Evolutionary conservation across 2,113 vertebrate genomes (phyloP).

Genomic region (Coturnix japonica): DNA sequence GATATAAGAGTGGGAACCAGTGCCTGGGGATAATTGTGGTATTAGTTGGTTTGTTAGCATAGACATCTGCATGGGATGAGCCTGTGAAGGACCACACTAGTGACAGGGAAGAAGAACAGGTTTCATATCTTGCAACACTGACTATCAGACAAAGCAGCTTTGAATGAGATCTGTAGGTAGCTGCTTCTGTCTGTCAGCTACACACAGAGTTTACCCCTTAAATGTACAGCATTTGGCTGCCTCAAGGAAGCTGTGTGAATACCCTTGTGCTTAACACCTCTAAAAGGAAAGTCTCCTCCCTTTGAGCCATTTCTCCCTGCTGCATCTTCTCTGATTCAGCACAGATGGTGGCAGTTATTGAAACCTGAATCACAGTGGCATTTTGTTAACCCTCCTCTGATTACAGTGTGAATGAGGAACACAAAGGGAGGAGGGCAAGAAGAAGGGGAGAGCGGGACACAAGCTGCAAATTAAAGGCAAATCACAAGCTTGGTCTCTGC

Average conservation of each 20-base stretch:
- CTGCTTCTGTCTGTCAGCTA: background rate
- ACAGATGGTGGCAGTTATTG: slow-evolving; percentile 10
- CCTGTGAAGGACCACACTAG: background rate
- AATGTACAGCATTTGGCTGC: background rate
- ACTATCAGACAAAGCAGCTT: background rate
- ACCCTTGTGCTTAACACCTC: background rate
- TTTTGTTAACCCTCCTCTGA: slow-evolving; percentile 45
- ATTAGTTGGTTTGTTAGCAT: background rate
- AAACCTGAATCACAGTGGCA: slow-evolving; percentile 24
- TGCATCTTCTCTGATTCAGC: slow-evolving; percentile 23
- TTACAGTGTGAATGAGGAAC: background rate
- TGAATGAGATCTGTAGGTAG: background rate
- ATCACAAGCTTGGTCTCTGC: slow-evolving; percentile 25
- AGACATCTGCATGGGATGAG: background rate
- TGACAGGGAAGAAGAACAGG: background rate
- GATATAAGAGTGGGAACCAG: background rate
- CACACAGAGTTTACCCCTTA: background rate
- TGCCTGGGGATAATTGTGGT: background rate
- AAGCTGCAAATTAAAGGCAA: slow-evolving; percentile 54
- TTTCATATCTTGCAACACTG: background rate
- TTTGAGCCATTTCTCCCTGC: background rate
- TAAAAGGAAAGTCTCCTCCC: background rate
- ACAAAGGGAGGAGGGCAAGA: slow-evolving; percentile 41
- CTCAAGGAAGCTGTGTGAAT: background rate
- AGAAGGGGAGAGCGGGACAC: background rate